These are phyloP conservation scores for Hydrozoanthus tunicans DNA, from an alignment of 64 coral and sea anemone species.

Conservation along the genomic window DNA sequence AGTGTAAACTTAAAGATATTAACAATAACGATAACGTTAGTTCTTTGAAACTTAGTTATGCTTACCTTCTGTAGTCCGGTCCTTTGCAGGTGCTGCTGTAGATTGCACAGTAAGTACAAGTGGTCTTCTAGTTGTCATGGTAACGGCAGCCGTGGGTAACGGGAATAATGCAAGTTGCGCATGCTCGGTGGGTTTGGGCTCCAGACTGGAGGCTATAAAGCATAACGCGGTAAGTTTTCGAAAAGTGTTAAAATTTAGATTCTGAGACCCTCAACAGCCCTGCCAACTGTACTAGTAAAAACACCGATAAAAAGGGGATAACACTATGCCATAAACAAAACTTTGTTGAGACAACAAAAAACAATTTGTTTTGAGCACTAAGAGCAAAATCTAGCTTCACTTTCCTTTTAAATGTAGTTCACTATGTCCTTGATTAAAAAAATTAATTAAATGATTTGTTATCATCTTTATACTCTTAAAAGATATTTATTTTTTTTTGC, in stretches of 20 bases:
- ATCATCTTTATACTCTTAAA: too few species aligned
- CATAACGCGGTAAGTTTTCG: neutral
- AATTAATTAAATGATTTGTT: neutral
- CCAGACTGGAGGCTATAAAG: conserved; percentile 13
- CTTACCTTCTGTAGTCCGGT: conserved; percentile 13
- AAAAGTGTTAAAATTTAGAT: neutral
- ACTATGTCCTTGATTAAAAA: neutral
- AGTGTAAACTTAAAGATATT: too few species aligned
- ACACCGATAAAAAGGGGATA: too few species aligned
- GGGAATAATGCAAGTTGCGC: neutral
- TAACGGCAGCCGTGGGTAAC: neutral
- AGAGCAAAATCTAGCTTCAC: neutral
- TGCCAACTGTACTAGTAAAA: too few species aligned
- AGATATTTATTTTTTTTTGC: too few species aligned
- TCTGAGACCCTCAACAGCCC: too few species aligned
- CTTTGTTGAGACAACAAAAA: too few species aligned
- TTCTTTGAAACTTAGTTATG: neutral
- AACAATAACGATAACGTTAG: neutral
- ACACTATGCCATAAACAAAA: too few species aligned
- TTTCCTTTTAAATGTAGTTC: neutral
- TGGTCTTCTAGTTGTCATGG: neutral
- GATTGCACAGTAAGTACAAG: neutral
- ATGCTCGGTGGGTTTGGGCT: conserved; percentile 2
- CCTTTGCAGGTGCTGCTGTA: neutral
- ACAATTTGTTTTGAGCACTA: too few species aligned